Percentiles rank a stretch among this genome's conserved stretches.
These are phyloP conservation scores for Acestrorhynchus altus DNA, from an alignment of 2,797 vertebrate species.

Conservation along the genomic window DNA sequence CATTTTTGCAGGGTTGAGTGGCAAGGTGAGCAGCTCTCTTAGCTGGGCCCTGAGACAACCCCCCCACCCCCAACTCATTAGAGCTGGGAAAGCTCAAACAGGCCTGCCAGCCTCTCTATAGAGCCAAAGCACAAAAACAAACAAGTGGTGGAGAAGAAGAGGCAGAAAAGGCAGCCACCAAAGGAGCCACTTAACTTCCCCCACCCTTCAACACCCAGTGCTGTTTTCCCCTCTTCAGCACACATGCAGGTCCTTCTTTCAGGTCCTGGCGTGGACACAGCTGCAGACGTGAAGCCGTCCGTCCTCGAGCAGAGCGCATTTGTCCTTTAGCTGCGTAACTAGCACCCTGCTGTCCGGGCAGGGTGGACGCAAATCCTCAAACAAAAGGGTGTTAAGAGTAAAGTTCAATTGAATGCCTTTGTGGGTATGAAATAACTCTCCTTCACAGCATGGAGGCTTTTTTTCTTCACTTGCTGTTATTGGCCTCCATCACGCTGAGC, in stretches of 20 bases:
- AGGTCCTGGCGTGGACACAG: conserved; percentile 48
- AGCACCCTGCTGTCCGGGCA: conserved; percentile 45
- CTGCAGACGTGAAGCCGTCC: conserved; percentile 35
- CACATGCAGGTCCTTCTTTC: conserved; percentile 33
- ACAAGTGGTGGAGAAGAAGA: conserved; percentile 54
- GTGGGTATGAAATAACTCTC: conserved; percentile 56
- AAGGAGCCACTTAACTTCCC: conserved; percentile 51
- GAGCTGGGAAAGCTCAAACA: conserved; percentile 56
- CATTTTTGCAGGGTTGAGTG: conserved; percentile 51
- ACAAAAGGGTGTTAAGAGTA: conserved; percentile 52
- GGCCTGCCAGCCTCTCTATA: conserved; percentile 51
- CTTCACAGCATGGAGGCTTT: conserved; percentile 49
- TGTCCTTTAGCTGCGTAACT: conserved; percentile 54
- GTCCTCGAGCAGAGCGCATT: conserved; percentile 43
- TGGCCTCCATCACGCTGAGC: conserved; percentile 24
- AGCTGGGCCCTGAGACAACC: conserved; percentile 22
- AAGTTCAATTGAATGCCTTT: conserved; percentile 56
- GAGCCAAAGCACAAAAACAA: conserved; percentile 61
- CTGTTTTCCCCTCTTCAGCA: conserved; percentile 49
- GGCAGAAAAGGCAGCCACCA: conserved; percentile 38
- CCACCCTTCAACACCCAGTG: conserved; percentile 48
- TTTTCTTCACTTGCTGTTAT: conserved; percentile 34
- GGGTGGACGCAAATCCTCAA: conserved; percentile 45
- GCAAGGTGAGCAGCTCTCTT: conserved; percentile 58
- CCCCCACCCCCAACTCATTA: conserved; percentile 51